A percentile compares a stretch with the other conserved stretches of the same genome.
phyloP scores from a whole-genome alignment of 2,888 invertebrate genomes.

The Mythimna albipuncta region DNA sequence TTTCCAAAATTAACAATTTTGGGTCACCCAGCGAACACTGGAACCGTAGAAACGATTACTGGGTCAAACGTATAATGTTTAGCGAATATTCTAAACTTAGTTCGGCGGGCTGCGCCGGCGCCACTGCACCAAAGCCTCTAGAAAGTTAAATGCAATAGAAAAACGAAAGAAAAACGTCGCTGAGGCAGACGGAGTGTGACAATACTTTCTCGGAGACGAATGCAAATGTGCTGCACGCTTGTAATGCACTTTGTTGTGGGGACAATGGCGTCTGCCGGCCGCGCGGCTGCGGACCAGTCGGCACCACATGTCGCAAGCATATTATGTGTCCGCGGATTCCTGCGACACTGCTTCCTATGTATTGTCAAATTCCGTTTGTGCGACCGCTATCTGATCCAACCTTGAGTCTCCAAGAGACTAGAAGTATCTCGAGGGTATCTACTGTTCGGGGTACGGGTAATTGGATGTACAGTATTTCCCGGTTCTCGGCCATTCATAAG shows the following conservation, averaged over 20 bases:
- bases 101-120: slow-evolving; percentile 23
- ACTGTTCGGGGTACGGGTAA: too few relatives aligned
- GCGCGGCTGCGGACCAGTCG: slow-evolving; percentile 77
- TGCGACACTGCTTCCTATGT: not conserved
- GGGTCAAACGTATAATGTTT: slow-evolving; percentile 55
- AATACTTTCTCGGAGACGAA: slow-evolving; percentile 60
- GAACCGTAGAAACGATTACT: slow-evolving; percentile 51
- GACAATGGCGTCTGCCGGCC: slow-evolving; percentile 64
- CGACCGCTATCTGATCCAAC: not conserved
- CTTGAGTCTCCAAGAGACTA: not conserved
- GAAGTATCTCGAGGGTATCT: not conserved
- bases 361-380: not conserved
- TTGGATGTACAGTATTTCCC: not conserved
- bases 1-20: slow-evolving; percentile 41
- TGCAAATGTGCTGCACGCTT: slow-evolving; percentile 63
- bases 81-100: slow-evolving; percentile 57
- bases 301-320: slow-evolving; percentile 28
- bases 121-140: slow-evolving; percentile 48
- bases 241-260: slow-evolving; percentile 61
- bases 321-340: not conserved
- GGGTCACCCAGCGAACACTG: slow-evolving; percentile 29
- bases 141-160: slow-evolving; percentile 64
- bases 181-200: slow-evolving; percentile 54
- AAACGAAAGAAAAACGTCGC: slow-evolving; percentile 59
- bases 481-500: not conserved